Base-by-base conservation (phyloP, 2,888 invertebrate genomes). In the Horisme vitalbata region DNA sequence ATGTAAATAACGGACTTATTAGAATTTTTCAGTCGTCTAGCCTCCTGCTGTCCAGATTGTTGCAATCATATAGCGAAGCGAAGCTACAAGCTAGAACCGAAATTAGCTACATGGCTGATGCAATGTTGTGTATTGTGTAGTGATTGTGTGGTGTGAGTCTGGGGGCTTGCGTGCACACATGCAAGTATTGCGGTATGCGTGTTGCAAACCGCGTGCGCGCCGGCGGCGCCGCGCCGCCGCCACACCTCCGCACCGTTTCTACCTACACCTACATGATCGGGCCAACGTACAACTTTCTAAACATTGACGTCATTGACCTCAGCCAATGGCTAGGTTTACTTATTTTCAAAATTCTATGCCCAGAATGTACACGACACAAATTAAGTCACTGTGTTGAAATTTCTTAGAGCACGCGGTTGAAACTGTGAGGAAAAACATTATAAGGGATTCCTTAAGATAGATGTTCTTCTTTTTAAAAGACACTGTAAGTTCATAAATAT, bases 301-400 rank as follows among this genome's bases (percentile, higher is more conserved):
- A 65, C 53, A 61, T 49, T 68, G 64, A 73, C 73, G 75, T 77
- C 75, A 76, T 57, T 75, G 75, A 76, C 65, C 79, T 78, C 64
- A 24, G 55, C 31, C 50, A 36, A 14, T 10, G 21, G 12, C 8
- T 30, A 28, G 38, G 33, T 28, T 35, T 36, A 26, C 30, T 36
- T 12, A n/a, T 12, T 18, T 20, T 27, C 6, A 37, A n/a, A n/a
- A n/a, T n/a, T n/a, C n/a, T n/a, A n/a, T n/a, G n/a, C n/a, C n/a
- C n/a, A n/a, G n/a, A n/a, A n/a, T n/a, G n/a, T n/a, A n/a, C n/a
- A n/a, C n/a, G n/a, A n/a, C n/a, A n/a, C n/a, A n/a, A n/a, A n/a
- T n/a, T n/a, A n/a, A n/a, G n/a, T n/a, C n/a, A n/a, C n/a, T n/a
- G n/a, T n/a, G n/a, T n/a, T n/a, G n/a, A n/a, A n/a, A n/a, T n/a